Percentiles rank a stretch among this genome's conserved stretches.
phyloP scores from a whole-genome alignment of 30 jellyfish, hydroid and myxozoan genomes.

The Cassiopea xamachana region DNA sequence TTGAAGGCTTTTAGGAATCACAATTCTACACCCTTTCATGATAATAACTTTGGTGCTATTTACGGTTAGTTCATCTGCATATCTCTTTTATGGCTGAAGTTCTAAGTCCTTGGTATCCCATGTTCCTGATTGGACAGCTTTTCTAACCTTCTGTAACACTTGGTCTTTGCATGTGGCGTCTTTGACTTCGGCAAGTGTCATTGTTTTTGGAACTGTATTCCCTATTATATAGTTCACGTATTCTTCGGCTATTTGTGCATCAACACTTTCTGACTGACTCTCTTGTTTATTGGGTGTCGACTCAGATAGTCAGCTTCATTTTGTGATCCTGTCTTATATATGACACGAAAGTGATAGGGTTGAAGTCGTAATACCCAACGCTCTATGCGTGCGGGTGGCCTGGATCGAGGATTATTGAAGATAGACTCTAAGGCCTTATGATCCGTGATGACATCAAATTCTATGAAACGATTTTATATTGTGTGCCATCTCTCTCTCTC shows the following conservation, averaged over 20 bases:
- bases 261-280: constrained; percentile 40
- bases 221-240: constrained; percentile 31
- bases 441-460: constrained; percentile 3
- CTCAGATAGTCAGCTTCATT: constrained; percentile 54
- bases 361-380: constrained; percentile 10
- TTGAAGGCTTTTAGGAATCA: constrained; percentile 41
- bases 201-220: constrained; percentile 39
- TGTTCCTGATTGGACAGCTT: constrained; percentile 5
- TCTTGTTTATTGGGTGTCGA: constrained; percentile 32
- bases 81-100: constrained; percentile 24
- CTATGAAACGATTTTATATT: constrained; percentile 42
- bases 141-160: no score
- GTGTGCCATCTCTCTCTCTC: constrained; percentile 26
- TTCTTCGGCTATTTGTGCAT: constrained; percentile 40
- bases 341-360: constrained; percentile 50
- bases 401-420: no score
- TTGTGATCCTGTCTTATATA: constrained; percentile 39
- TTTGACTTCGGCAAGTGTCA: background rate
- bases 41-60: constrained; percentile 20
- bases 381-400: no score
- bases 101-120: constrained; percentile 12
- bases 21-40: constrained; percentile 41
- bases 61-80: constrained; percentile 48
- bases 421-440: no score
- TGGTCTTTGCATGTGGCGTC: no score